Conservation (phyloP, 2,888 invertebrate genomes). For the Dichetophora obliterata region DNA sequence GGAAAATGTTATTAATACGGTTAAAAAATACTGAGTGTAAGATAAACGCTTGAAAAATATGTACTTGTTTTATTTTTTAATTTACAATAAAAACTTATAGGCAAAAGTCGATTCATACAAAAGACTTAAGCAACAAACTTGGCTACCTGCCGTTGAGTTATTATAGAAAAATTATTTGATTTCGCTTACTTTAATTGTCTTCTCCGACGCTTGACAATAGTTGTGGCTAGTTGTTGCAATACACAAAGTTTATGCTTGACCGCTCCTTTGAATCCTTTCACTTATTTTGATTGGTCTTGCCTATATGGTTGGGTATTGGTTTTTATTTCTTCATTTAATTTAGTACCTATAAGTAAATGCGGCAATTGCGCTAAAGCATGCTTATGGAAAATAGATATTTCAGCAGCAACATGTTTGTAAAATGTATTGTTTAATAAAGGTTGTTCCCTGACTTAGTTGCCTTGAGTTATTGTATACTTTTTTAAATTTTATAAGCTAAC, state of each 20-base stretch:
- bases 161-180: neutral
- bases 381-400: neutral
- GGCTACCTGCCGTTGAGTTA: neutral
- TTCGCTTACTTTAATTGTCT: neutral
- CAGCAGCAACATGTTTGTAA: no score
- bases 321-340: neutral
- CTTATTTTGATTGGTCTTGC: neutral
- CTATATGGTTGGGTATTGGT: neutral
- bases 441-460: no score
- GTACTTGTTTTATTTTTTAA: no score
- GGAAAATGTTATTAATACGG: no score
- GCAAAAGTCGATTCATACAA: no score
- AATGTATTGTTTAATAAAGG: no score
- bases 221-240: neutral
- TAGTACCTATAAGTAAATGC: neutral
- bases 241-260: slow-evolving; percentile 2
- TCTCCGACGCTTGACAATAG: neutral
- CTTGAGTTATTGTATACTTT: no score
- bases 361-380: neutral
- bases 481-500: neutral
- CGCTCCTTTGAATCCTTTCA: slow-evolving; percentile 16
- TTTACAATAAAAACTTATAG: no score
- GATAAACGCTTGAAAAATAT: no score
- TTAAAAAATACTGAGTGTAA: no score
- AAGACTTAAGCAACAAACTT: no score